These are phyloP conservation scores for Coryphaenoides rupestris DNA, from an alignment of 2,113 vertebrate genomes.

Conservation along the genomic window DNA sequence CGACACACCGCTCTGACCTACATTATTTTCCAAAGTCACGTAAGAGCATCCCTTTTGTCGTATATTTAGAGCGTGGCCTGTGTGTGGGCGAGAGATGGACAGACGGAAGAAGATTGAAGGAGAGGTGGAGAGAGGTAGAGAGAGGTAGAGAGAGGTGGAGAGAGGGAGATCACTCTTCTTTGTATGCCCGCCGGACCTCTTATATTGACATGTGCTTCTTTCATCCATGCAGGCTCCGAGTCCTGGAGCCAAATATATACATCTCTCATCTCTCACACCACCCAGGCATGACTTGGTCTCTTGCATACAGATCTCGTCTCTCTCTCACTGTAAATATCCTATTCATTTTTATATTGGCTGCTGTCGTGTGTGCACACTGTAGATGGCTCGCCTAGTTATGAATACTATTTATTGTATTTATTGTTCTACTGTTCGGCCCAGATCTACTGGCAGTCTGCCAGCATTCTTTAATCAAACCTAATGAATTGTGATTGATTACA, in stretches of 20 bases:
- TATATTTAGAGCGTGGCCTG: too few species aligned
- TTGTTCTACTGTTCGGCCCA: too few species aligned
- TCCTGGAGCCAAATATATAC: constrained; percentile 30
- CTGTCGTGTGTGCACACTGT: too few species aligned
- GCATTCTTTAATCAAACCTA: too few species aligned
- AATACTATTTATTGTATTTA: too few species aligned
- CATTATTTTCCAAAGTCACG: too few species aligned
- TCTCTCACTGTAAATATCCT: neutral
- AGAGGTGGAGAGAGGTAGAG: neutral
- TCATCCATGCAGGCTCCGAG: constrained; percentile 21
- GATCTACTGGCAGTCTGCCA: too few species aligned
- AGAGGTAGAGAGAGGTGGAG: neutral
- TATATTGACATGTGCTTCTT: constrained; percentile 10
- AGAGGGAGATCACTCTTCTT: neutral
- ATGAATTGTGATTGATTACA: too few species aligned
- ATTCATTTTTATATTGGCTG: neutral
- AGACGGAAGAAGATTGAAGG: neutral
- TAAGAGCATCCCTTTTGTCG: too few species aligned
- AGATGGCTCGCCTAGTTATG: too few species aligned
- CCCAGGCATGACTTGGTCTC: constrained; percentile 44
- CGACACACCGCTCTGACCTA: too few species aligned
- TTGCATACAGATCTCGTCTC: constrained; percentile 41
- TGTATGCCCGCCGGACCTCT: neutral
- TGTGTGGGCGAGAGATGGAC: neutral
- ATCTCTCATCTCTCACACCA: constrained; percentile 53